Conservation (phyloP, 2,113 vertebrate genomes). For the Ivindomyrus marchei region DNA sequence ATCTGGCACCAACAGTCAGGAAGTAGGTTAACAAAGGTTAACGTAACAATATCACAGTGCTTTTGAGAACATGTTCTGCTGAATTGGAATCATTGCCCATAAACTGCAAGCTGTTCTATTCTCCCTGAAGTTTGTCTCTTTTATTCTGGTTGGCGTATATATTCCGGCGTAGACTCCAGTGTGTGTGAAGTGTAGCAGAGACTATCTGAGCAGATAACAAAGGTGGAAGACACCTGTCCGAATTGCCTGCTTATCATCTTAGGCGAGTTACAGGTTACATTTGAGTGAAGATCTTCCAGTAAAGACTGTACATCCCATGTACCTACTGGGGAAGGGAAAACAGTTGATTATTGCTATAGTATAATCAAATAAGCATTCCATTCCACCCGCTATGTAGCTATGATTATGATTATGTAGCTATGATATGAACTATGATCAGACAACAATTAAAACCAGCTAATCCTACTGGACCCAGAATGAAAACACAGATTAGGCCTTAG, state of each 20-base stretch:
- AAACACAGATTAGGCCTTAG: not conserved
- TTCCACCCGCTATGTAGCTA: not conserved
- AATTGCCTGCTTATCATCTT: not conserved
- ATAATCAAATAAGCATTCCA: not conserved
- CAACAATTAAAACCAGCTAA: not conserved
- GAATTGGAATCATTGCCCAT: not conserved
- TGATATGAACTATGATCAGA: no score
- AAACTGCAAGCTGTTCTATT: not conserved
- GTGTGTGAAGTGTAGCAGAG: not conserved
- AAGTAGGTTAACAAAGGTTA: not conserved
- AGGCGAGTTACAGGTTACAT: not conserved
- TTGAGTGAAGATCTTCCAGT: not conserved
- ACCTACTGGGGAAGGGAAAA: not conserved
- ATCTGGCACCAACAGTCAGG: not conserved
- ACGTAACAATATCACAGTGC: not conserved
- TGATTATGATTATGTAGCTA: no score
- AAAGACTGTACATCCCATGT: not conserved
- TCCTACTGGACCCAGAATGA: not conserved
- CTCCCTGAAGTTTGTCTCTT: not conserved
- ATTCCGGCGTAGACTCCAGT: not conserved
- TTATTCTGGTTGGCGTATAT: not conserved
- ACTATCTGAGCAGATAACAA: not conserved
- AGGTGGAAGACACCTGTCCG: not conserved
- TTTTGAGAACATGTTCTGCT: not conserved
- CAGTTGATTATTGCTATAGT: not conserved